A percentile compares a stretch with the other conserved stretches of the same genome.
Evolutionary conservation across 2,113 vertebrate species (phyloP).

Genomic region (Leptocoma aspasia): DNA sequence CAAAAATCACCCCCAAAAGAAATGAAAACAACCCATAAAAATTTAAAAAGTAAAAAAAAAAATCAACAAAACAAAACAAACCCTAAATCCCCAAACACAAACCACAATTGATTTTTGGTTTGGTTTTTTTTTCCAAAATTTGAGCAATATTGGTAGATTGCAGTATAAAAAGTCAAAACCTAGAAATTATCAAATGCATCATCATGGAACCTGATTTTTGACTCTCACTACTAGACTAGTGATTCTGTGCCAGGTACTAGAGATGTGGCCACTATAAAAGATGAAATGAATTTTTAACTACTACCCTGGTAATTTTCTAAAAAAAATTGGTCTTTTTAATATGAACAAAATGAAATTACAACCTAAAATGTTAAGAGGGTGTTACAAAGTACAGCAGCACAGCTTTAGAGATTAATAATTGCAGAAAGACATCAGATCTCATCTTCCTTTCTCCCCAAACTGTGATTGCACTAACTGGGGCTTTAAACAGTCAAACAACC

Average conservation of each 20-base stretch:
- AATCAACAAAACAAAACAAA: background rate
- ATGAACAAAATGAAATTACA: background rate
- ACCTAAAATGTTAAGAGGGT: background rate
- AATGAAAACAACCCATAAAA: background rate
- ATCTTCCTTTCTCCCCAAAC: background rate
- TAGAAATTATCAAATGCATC: background rate
- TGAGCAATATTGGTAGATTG: background rate
- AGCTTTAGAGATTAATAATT: background rate
- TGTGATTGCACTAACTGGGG: background rate
- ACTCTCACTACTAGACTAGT: background rate
- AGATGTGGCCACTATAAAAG: background rate
- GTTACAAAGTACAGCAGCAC: background rate
- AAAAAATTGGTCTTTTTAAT: background rate
- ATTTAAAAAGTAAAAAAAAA: fast-evolving
- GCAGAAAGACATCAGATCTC: background rate
- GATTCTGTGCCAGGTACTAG: background rate
- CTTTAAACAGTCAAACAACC: background rate
- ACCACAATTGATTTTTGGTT: background rate
- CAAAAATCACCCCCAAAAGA: background rate
- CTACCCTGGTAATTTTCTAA: background rate
- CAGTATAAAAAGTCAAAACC: background rate
- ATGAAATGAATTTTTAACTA: background rate
- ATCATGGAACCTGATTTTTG: background rate
- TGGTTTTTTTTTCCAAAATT: background rate
- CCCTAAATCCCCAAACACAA: background rate